phyloP scores from a whole-genome alignment of 2,113 vertebrate species.

The Epinephelus moara region DNA sequence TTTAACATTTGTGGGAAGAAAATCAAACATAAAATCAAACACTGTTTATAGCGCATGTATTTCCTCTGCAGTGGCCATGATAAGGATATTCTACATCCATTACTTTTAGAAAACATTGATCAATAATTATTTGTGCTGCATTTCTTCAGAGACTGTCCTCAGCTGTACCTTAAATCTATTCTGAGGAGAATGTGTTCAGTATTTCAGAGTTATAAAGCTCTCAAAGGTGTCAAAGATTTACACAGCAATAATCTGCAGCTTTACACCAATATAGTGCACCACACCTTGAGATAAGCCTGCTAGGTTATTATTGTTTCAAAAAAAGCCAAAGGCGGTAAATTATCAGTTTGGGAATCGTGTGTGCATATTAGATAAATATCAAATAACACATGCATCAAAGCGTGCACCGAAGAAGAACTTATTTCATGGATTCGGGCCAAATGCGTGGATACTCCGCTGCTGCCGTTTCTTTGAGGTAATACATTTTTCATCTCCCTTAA shows the following conservation, averaged over 20 bases:
- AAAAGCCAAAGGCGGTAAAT: slow-evolving; percentile 20
- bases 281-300: slow-evolving; percentile 28
- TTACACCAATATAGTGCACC: slow-evolving; percentile 22
- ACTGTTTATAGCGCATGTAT: not conserved
- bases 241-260: slow-evolving; percentile 40
- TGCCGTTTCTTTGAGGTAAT: slow-evolving; percentile 26
- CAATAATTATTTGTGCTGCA: slow-evolving; percentile 41
- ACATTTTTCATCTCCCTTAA: not conserved
- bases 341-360: slow-evolving; percentile 21
- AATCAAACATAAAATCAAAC: slow-evolving; percentile 1
- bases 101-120: slow-evolving; percentile 19
- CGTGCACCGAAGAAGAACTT: slow-evolving; percentile 28
- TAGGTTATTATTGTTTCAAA: slow-evolving; percentile 36
- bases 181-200: slow-evolving; percentile 28
- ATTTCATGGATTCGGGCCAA: slow-evolving; percentile 53
- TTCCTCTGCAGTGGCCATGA: slow-evolving; percentile 4
- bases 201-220: slow-evolving; percentile 47
- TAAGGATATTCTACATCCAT: slow-evolving; percentile 11
- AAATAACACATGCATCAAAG: slow-evolving; percentile 51
- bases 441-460: slow-evolving; percentile 13
- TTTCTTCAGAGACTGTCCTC: slow-evolving; percentile 19
- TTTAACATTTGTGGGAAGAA: not conserved
- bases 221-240: slow-evolving; percentile 44
- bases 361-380: slow-evolving; percentile 46
- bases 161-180: slow-evolving; percentile 25